Base-by-base conservation (phyloP, 2,113 vertebrate species). In the Vireo altiloquus region DNA sequence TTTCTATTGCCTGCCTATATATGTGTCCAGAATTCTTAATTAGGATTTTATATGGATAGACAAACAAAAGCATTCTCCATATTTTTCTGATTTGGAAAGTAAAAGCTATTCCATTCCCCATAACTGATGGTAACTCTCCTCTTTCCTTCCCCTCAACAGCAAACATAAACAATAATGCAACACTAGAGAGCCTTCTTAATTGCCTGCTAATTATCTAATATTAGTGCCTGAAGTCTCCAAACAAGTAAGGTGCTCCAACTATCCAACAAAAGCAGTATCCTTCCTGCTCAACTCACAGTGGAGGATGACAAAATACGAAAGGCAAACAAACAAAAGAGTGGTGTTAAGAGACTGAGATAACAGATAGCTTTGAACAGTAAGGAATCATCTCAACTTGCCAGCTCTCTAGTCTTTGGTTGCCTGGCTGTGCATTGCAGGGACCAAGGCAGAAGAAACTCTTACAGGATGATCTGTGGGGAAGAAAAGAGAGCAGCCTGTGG, bases 371-470 rank as follows among this genome's bases (percentile, higher is more conserved):
- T n/a, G 50, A 94, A 88, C 39, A 66, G 59, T 54, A 97, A 92
- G 46, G 68, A 96, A 95, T 80, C 80, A 83, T 90, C 93, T 90
- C 78, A 82, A 85, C 84, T 95, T 94, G 90, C 90, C 79, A 92
- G 82, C 75, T 95, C 66, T 95, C 94, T 93, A 94, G 75, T 85
- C 87, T 82, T 85, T 89, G 78, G 37, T 79, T 94, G 94, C 95
- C 94, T 96, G 90, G 66, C 64, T 95, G 90, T 92, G 85, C 71
- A 88, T 65, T 87, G 82, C 76, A 95, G 90, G 84, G 80, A 95
- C 82, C 79, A 93, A 77, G 79, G 82, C 75, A 95, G 74, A 93
- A 89, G 61, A 50, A 95, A 95, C 59, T 91, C 87, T 90, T 95
- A 95, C 82, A 94, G 63, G 75, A 66, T 85, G 64, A 93, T 96